A percentile compares a stretch with the other conserved stretches of the same genome.
Conservation (phyloP, 2,113 vertebrate species). For the Malurus alboscapulatus region DNA sequence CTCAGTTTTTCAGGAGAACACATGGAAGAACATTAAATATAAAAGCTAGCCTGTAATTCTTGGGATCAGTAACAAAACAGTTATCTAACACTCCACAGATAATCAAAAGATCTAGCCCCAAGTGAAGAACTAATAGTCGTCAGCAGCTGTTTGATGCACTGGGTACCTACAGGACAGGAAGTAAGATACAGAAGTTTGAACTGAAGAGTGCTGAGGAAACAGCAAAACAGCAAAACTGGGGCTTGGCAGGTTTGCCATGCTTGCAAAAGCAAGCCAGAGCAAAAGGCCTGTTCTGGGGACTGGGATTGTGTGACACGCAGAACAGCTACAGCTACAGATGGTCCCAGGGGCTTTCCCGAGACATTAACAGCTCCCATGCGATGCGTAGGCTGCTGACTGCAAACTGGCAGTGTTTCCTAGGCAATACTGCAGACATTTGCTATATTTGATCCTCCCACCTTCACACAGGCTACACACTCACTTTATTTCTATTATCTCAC, state of each 20-base stretch:
- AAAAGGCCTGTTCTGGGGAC: neutral
- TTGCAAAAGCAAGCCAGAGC: neutral
- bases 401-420: slow-evolving; percentile 32
- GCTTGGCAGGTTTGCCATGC: neutral
- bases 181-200: neutral
- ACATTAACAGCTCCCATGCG: neutral
- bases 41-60: neutral
- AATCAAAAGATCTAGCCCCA: neutral
- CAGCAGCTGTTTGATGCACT: neutral
- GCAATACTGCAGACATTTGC: neutral
- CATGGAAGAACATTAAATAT: neutral
- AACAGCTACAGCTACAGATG: neutral
- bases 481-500: neutral
- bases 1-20: neutral
- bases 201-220: neutral
- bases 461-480: neutral
- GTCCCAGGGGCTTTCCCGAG: slow-evolving; percentile 16
- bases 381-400: neutral
- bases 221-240: neutral
- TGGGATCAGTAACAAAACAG: neutral
- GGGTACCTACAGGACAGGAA: neutral
- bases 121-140: neutral
- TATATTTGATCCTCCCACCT: neutral
- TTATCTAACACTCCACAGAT: neutral
- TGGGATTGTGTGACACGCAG: neutral